Evolutionary conservation across 2,113 vertebrate genomes (phyloP).

Genomic region (Candoia aspera): DNA sequence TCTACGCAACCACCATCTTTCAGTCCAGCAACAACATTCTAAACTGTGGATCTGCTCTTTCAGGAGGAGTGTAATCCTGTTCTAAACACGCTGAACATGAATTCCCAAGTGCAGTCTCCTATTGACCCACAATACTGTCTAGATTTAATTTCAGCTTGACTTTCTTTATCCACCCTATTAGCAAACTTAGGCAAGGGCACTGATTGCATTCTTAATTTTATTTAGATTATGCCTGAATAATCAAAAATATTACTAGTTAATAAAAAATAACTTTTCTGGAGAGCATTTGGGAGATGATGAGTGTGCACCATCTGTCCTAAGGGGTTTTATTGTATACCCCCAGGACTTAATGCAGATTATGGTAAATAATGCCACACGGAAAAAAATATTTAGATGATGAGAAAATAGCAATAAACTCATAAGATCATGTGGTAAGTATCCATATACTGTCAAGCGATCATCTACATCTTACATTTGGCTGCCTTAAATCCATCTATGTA

Average conservation of each 20-base stretch:
- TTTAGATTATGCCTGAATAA: not conserved
- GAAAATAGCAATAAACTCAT: not conserved
- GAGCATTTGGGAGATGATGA: not conserved
- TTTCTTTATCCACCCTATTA: not conserved
- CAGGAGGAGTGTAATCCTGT: not conserved
- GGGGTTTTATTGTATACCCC: not conserved
- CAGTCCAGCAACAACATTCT: not conserved
- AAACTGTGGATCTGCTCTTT: not conserved
- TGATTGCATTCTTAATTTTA: not conserved
- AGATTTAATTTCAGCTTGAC: not conserved
- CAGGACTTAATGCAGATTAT: not conserved
- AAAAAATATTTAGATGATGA: slow-evolving; percentile 1
- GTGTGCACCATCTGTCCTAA: not conserved
- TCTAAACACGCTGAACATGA: not conserved
- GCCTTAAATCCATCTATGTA: not conserved
- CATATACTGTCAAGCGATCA: not conserved
- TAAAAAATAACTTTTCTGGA: not conserved
- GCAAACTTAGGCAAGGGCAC: not conserved
- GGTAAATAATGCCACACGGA: not conserved
- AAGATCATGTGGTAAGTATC: not conserved
- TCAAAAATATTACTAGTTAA: not conserved
- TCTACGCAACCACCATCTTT: not conserved
- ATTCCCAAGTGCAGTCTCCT: not conserved
- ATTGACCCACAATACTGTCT: not conserved
- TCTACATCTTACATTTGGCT: not conserved